These are phyloP conservation scores for Sycophila texana DNA, from an alignment of 2,888 invertebrate genomes.

Conservation along the genomic window DNA sequence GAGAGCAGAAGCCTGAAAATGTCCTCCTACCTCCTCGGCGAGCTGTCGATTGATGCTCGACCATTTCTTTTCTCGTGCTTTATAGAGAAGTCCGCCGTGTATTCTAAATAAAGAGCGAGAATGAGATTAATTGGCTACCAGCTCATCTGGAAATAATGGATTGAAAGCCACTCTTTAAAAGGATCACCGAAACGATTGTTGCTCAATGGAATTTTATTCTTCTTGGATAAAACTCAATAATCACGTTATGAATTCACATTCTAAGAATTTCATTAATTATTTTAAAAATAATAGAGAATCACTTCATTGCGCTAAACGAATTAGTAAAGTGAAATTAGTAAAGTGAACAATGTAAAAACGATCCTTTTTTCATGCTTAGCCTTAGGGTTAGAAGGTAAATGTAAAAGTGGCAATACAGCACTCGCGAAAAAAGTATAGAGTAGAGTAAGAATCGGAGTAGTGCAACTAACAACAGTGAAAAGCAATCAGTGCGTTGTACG, in stretches of 20 bases:
- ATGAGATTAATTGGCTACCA: not conserved
- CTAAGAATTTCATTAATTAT: too few relatives aligned
- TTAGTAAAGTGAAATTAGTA: too few relatives aligned
- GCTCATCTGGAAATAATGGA: too few relatives aligned
- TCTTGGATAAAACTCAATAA: too few relatives aligned
- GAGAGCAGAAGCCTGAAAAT: constrained; percentile 3
- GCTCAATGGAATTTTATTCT: not conserved
- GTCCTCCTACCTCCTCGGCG: not conserved
- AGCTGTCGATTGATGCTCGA: not conserved
- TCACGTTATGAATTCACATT: too few relatives aligned
- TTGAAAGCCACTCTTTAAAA: too few relatives aligned
- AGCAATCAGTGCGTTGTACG: constrained; percentile 36
- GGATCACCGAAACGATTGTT: not conserved
- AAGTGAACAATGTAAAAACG: too few relatives aligned
- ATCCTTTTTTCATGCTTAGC: too few relatives aligned
- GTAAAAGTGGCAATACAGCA: not conserved
- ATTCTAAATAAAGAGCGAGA: not conserved
- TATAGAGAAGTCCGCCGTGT: not conserved
- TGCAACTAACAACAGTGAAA: constrained; percentile 26
- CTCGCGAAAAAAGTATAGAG: not conserved
- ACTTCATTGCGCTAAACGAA: too few relatives aligned
- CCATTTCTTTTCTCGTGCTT: not conserved
- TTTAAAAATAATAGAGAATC: too few relatives aligned
- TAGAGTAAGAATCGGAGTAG: not conserved
- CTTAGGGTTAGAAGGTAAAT: too few relatives aligned